A percentile compares a stretch with the other conserved stretches of the same genome.
Evolutionary conservation across 2,113 vertebrate species (phyloP).

Genomic region (Apistogramma diplotaenia): DNA sequence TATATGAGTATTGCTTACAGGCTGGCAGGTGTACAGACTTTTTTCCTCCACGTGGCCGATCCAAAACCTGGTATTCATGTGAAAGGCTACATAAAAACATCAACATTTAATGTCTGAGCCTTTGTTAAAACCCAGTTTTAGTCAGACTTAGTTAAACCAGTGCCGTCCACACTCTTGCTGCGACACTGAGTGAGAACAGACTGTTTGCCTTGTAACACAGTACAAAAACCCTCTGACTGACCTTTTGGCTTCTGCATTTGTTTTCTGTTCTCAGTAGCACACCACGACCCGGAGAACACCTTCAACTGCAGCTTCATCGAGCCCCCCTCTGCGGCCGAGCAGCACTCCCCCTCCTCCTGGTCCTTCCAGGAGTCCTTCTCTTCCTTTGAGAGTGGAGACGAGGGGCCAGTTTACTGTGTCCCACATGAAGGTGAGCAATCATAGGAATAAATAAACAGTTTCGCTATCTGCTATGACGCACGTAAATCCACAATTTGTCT

Average conservation of each 20-base stretch:
- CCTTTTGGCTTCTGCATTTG: conserved; percentile 61
- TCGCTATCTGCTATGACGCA: conserved; percentile 37
- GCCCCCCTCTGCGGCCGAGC: conserved; percentile 88
- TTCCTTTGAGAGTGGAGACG: conserved; percentile 93
- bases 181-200: conserved; percentile 47
- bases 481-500: conserved; percentile 20
- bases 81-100: not conserved
- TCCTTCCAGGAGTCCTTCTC: conserved; percentile 96
- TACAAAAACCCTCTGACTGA: conserved; percentile 53
- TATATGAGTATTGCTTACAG: not conserved
- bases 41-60: not conserved
- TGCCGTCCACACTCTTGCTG: not conserved
- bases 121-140: conserved; percentile 15
- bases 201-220: conserved; percentile 68
- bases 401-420: conserved; percentile 92
- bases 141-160: conserved; percentile 28
- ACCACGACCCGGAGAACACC: conserved; percentile 93
- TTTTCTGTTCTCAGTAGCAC: conserved; percentile 84
- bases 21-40: not conserved
- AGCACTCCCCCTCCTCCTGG: conserved; percentile 94
- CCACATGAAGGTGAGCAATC: conserved; percentile 89
- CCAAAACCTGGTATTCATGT: not conserved
- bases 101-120: not conserved
- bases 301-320: conserved; percentile 98
- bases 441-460: conserved; percentile 33